Evolutionary conservation across 2,797 vertebrate genomes (phyloP), one percentile per base, ranked within the genome.

Genomic region (Garrulus glandarius): DNA sequence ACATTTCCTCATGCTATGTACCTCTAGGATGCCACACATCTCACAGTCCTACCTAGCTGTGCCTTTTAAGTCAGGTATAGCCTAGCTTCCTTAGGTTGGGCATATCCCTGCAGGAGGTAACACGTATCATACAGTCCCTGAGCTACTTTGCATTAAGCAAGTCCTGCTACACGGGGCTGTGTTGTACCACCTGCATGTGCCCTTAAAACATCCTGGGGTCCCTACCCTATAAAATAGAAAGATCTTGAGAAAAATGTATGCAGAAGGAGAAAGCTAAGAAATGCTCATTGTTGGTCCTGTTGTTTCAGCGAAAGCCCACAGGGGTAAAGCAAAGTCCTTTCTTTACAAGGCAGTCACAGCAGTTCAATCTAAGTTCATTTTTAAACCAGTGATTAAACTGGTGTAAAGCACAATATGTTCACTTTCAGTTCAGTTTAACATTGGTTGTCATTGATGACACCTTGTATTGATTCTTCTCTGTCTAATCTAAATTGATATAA

Each of bases 401-500:
- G 23, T 78, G 12, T 59, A 78, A 92, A 86, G 55, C 37, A 59
- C 72, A 21, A 32, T 86, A 27, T 78, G 57, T 50, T 56, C 4
- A 1, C 29, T 81, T 60, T 76, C 50, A 29, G 55, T 81, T 92
- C 79, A 79, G 60, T 86, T 94, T 86, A 84, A 56, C 87, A 16
- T 47, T 59, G 59, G 29, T 70, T 71, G 80, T 74, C 43, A 29
- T 24, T 61, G 67, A 49, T 76, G 52, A 72, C 53, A 92, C 30
- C n/a, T 88, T 85, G 44, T 56, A 93, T 69, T 81, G 94, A 93
- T 95, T 90, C 36, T 76, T 88, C 39, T 78, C 89, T 93, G 43
- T 88, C 87, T 92, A 86, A 94, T 78, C 83, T 78, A 92, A 92
- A 94, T 59, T 93, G 83, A 90, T 86, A 82, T 37, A 86, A 90